These are phyloP conservation scores for Pseudorectes ferrugineus DNA, from an alignment of 2,113 vertebrate species.

Conservation along the genomic window DNA sequence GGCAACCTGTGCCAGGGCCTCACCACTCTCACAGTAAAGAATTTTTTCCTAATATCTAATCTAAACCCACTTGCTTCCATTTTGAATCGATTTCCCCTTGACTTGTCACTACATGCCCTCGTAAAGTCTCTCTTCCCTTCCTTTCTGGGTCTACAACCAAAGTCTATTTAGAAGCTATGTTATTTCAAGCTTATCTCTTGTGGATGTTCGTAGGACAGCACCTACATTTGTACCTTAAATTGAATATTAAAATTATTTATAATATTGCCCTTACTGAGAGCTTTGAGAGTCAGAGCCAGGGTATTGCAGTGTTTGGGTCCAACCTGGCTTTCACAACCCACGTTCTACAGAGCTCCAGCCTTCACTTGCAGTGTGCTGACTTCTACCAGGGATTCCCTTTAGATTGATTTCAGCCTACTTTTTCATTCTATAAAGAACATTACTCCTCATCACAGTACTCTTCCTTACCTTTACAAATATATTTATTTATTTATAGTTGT, in stretches of 20 bases:
- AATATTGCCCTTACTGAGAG: not conserved
- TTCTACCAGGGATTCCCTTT: not conserved
- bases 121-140: not conserved
- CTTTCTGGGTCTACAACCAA: not conserved
- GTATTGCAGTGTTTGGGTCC: not conserved
- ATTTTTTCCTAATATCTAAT: not conserved
- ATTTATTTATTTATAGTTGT: not conserved
- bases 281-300: not conserved
- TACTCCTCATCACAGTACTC: not conserved
- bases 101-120: rapidly evolving
- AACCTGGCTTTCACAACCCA: not conserved
- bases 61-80: not conserved
- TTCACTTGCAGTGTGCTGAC: not conserved
- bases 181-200: not conserved
- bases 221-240: not conserved
- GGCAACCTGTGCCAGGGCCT: rapidly evolving
- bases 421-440: not conserved
- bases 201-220: not conserved
- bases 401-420: not conserved
- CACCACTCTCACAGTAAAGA: not conserved
- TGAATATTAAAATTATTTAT: not conserved
- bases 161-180: not conserved
- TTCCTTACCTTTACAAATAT: not conserved
- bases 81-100: not conserved
- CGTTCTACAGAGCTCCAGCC: not conserved